Conservation (phyloP, 2,797 vertebrate species). For the Phataginus tricuspis region DNA sequence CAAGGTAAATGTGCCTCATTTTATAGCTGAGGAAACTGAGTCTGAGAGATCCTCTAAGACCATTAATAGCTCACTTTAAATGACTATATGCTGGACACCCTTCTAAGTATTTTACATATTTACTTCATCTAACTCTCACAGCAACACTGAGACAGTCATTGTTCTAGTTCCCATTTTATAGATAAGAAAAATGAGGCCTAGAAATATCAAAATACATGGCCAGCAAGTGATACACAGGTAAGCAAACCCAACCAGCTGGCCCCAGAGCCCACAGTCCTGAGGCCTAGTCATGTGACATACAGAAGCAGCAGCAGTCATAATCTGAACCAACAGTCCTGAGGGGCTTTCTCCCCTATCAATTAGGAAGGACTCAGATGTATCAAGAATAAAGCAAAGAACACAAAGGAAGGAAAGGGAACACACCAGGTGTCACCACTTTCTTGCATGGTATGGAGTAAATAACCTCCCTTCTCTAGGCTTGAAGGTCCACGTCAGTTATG, state of each 20-base stretch:
- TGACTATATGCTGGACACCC: not conserved
- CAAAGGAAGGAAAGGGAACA: not conserved
- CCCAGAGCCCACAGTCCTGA: not conserved
- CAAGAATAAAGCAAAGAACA: not conserved
- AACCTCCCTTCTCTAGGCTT: not conserved
- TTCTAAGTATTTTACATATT: not conserved
- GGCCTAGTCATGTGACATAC: fast-evolving
- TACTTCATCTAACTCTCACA: not conserved
- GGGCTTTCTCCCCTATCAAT: not conserved
- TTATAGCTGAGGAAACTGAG: not conserved
- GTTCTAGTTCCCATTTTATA: not conserved
- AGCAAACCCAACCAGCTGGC: not conserved
- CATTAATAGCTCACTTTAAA: not conserved
- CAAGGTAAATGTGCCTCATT: not conserved
- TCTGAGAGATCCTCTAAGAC: not conserved
- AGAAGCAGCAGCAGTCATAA: not conserved
- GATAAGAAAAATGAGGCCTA: not conserved
- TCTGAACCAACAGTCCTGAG: not conserved
- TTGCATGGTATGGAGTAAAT: not conserved
- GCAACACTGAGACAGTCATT: not conserved
- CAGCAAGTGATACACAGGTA: not conserved
- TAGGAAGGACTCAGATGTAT: not conserved
- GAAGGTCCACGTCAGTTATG: not conserved
- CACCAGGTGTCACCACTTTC: not conserved
- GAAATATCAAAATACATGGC: not conserved